Evolutionary conservation across 2,113 vertebrate genomes (phyloP).

Genomic region (Microcebus lehilahytsara): DNA sequence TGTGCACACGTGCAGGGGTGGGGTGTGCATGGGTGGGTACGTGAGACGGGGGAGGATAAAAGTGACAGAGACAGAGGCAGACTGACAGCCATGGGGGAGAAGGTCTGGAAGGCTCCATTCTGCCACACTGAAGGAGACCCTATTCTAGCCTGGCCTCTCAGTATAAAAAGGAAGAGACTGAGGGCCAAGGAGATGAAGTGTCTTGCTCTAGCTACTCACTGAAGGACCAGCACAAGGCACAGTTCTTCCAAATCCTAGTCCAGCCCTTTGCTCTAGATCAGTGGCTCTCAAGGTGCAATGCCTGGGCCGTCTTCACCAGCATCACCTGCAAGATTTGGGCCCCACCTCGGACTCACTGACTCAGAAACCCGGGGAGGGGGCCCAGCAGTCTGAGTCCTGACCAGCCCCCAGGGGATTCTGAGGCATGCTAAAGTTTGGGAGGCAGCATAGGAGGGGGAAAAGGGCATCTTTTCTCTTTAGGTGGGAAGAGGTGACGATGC

Average conservation of each 20-base stretch:
- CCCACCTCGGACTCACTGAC: not conserved
- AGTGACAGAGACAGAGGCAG: not conserved
- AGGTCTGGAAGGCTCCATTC: not conserved
- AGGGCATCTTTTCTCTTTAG: not conserved
- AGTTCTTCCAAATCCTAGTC: not conserved
- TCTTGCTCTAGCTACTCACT: not conserved
- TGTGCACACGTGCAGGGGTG: rapidly evolving
- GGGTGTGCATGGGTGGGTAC: rapidly evolving
- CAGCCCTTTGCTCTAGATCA: not conserved
- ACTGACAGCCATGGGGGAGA: not conserved
- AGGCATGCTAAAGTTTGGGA: not conserved
- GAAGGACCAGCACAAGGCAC: not conserved
- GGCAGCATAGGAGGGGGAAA: not conserved
- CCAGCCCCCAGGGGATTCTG: not conserved
- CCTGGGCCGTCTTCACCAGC: too few species aligned
- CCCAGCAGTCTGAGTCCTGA: not conserved
- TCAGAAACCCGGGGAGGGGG: not conserved
- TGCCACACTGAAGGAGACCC: not conserved
- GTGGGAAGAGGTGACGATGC: not conserved
- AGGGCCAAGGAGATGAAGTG: not conserved
- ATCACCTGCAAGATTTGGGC: not conserved
- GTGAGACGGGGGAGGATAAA: not conserved
- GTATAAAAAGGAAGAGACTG: not conserved
- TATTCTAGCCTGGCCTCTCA: not conserved
- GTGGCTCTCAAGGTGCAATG: not conserved